Evolutionary conservation across 2,113 vertebrate genomes (phyloP).

Genomic region (Panthera leo): DNA sequence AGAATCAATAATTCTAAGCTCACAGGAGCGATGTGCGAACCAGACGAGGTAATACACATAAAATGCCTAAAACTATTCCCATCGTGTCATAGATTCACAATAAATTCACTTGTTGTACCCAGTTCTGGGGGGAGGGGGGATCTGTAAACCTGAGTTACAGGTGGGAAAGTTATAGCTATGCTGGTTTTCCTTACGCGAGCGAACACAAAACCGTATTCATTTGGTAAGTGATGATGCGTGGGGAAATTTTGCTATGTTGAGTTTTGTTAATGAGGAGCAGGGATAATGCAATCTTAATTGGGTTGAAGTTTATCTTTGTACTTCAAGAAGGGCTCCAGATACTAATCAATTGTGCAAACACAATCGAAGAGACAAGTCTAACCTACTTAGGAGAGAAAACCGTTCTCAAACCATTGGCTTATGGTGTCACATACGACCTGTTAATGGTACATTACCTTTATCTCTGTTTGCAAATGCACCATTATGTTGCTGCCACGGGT

Average conservation of each 20-base stretch:
- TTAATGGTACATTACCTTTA: not conserved
- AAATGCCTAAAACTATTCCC: not conserved
- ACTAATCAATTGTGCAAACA: not conserved
- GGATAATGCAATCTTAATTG: not conserved
- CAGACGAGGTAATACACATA: not conserved
- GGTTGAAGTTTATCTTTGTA: not conserved
- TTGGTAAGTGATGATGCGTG: not conserved
- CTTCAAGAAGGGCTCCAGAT: not conserved
- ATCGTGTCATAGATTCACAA: not conserved
- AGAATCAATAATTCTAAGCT: not conserved
- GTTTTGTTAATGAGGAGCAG: not conserved
- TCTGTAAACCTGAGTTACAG: not conserved
- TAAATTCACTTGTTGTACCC: not conserved
- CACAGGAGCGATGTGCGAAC: not conserved
- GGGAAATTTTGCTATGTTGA: not conserved
- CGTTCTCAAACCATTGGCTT: not conserved
- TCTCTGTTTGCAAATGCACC: not conserved
- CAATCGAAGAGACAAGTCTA: not conserved
- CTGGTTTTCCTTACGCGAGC: not conserved
- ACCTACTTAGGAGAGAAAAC: not conserved
- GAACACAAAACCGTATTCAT: not conserved
- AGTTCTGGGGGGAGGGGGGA: no score
- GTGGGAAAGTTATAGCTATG: not conserved
- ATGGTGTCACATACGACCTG: not conserved
- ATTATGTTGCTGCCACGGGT: no score